phyloP scores from a whole-genome alignment of 2,888 invertebrate species.

The Eupithecia vulgata region DNA sequence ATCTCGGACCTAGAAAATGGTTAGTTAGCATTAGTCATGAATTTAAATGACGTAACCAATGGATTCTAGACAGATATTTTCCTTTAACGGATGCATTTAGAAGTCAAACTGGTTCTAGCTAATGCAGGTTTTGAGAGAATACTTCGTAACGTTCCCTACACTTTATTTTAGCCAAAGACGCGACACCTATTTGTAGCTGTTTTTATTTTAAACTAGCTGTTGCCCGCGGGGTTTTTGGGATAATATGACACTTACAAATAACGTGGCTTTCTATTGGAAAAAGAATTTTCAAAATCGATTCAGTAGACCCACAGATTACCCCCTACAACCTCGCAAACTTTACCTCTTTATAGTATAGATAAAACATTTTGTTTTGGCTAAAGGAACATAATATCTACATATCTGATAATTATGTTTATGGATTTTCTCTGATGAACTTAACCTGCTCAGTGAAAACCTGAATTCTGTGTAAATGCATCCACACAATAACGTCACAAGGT shows the following conservation, averaged over 20 bases:
- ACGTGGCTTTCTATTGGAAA: no score
- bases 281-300: no score
- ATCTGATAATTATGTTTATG: background rate
- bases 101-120: slow-evolving; percentile 7
- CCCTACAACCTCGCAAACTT: no score
- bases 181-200: no score
- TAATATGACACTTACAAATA: no score
- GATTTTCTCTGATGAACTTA: background rate
- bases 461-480: slow-evolving; percentile 10
- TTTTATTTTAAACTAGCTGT: no score
- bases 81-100: slow-evolving; percentile 19
- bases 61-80: slow-evolving; percentile 21
- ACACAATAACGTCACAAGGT: slow-evolving; percentile 18
- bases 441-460: background rate
- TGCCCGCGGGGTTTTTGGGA: no score
- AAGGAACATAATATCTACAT: background rate
- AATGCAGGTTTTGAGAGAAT: background rate
- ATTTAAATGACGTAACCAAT: slow-evolving; percentile 29
- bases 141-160: background rate
- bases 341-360: no score
- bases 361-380: background rate
- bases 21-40: slow-evolving; percentile 19
- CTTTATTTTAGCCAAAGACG: background rate
- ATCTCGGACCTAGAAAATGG: slow-evolving; percentile 1
- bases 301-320: no score